These are phyloP conservation scores for Leptura quadrifasciata DNA, from an alignment of 2,888 invertebrate species.

Conservation along the genomic window DNA sequence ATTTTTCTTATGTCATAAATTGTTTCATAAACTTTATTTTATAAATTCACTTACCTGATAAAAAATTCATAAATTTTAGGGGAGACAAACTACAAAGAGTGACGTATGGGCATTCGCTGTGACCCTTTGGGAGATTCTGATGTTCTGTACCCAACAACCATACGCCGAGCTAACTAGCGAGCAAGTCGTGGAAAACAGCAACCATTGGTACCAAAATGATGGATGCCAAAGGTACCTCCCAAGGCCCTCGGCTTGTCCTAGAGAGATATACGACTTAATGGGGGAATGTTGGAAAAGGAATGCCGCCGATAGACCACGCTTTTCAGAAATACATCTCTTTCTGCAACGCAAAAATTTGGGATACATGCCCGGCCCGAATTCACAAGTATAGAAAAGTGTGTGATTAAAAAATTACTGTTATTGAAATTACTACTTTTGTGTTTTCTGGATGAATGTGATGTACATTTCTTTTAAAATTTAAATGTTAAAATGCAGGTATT, in stretches of 20 bases:
- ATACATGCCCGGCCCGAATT: conserved; percentile 75
- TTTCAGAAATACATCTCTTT: conserved; percentile 92
- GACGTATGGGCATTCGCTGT: conserved; percentile 96
- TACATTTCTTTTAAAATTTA: conserved; percentile 43
- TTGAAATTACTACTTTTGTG: conserved; percentile 35
- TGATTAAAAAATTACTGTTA: conserved; percentile 36
- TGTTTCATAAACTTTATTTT: conserved; percentile 30
- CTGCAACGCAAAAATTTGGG: conserved; percentile 83
- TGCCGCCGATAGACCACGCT: conserved; percentile 87
- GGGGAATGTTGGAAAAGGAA: conserved; percentile 93
- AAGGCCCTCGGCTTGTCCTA: conserved; percentile 85
- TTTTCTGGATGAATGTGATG: conserved; percentile 50
- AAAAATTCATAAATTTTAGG: conserved; percentile 68
- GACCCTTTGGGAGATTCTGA: conserved; percentile 92
- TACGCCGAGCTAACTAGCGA: conserved; percentile 89
- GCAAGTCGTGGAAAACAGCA: conserved; percentile 81
- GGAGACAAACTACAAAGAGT: conserved; percentile 89
- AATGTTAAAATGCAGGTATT: conserved; percentile 45
- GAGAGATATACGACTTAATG: conserved; percentile 94
- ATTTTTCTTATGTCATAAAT: background rate
- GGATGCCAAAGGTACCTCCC: conserved; percentile 77
- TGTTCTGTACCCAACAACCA: conserved; percentile 86
- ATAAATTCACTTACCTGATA: background rate
- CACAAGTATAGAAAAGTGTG: conserved; percentile 49
- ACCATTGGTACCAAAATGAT: conserved; percentile 75